Evolutionary conservation across 2,113 vertebrate species (phyloP).

Genomic region (Phyllostomus discolor): DNA sequence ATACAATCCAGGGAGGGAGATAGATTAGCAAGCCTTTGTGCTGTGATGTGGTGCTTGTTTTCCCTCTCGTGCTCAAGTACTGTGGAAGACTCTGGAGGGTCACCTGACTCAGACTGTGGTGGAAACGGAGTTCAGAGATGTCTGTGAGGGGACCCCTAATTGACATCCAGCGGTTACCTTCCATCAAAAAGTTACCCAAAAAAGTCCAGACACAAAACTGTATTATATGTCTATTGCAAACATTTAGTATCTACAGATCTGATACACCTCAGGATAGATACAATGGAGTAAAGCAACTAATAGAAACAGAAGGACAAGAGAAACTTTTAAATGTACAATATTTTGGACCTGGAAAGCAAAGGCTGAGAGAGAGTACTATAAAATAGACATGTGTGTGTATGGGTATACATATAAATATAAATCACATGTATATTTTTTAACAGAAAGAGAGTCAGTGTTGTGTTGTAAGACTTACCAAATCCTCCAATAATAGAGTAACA

Average conservation of each 20-base stretch:
- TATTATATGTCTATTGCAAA: neutral
- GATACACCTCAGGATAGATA: neutral
- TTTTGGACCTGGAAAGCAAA: neutral
- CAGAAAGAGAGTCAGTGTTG: neutral
- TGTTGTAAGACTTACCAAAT: slow-evolving; percentile 1
- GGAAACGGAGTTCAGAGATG: neutral
- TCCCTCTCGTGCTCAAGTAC: neutral
- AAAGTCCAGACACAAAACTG: neutral
- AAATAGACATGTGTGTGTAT: neutral
- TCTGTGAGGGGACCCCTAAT: neutral
- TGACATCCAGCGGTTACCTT: neutral
- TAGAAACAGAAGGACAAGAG: neutral
- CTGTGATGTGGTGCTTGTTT: neutral
- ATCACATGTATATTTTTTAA: neutral
- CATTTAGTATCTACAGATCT: neutral
- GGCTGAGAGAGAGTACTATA: neutral
- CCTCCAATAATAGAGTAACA: neutral
- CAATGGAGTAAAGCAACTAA: neutral
- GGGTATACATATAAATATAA: neutral
- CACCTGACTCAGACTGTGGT: neutral
- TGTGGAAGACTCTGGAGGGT: neutral
- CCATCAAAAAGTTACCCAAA: neutral
- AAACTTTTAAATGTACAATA: neutral
- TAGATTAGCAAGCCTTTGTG: neutral
- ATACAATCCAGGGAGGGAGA: neutral